Evolutionary conservation across 2,888 invertebrate genomes (phyloP).

Genomic region (Branchipolynoe longqiensis): DNA sequence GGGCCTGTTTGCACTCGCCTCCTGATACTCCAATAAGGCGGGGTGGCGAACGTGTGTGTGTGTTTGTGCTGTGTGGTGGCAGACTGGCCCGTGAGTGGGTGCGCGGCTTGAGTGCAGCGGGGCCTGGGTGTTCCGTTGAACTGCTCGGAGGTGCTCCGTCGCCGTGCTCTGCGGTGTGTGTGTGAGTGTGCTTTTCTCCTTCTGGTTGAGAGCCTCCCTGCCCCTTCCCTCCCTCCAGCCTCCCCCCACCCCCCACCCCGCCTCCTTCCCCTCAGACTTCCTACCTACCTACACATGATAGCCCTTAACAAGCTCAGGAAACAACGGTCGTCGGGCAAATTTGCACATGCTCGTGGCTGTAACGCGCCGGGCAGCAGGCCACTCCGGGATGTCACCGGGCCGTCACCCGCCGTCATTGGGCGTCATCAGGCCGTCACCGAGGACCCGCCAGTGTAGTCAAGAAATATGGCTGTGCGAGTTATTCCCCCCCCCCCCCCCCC

Average conservation of each 20-base stretch:
- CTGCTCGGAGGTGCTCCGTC: not conserved
- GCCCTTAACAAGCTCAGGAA: constrained; percentile 38
- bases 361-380: not conserved
- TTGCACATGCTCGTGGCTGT: constrained; percentile 39
- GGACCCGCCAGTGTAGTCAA: constrained; percentile 7
- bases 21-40: constrained; percentile 16
- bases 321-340: constrained; percentile 32
- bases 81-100: not conserved
- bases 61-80: not conserved
- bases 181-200: not conserved
- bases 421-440: not conserved
- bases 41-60: not conserved
- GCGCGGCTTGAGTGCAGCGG: not conserved
- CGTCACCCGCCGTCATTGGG: not conserved
- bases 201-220: not conserved
- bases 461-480: constrained; percentile 39
- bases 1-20: not conserved
- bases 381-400: not conserved
- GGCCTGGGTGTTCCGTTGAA: not conserved
- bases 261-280: not conserved
- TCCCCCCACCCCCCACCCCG: constrained; percentile 2
- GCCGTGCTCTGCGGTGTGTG: not conserved
- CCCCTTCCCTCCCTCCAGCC: not conserved
- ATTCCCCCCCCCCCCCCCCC: too few relatives aligned
- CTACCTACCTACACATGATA: not conserved